Conservation (phyloP, 2,113 vertebrate genomes). For the Callocephalon fimbriatum region DNA sequence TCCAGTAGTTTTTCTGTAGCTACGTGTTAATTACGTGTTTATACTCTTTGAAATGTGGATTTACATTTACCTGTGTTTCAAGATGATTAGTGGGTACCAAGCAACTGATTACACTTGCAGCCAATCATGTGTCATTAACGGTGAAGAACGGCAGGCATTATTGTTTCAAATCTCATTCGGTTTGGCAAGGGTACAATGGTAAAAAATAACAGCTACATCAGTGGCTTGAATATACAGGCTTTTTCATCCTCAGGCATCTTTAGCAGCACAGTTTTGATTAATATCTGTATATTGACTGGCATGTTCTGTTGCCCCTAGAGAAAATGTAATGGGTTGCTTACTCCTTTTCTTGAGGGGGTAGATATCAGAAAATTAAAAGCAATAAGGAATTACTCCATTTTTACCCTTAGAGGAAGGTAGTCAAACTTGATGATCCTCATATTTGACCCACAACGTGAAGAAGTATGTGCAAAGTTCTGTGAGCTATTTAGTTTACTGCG, state of each 20-base stretch:
- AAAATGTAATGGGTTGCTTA: not conserved
- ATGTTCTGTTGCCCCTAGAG: not conserved
- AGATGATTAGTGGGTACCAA: slow-evolving; percentile 72
- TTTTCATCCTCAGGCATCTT: slow-evolving; percentile 64
- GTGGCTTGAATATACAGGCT: slow-evolving; percentile 41
- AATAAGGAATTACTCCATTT: not conserved
- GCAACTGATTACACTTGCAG: slow-evolving; percentile 73
- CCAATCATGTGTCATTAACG: slow-evolving; percentile 75
- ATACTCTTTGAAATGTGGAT: slow-evolving; percentile 49
- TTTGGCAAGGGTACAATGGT: slow-evolving; percentile 50
- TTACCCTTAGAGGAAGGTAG: not conserved
- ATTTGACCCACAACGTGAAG: not conserved
- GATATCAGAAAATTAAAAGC: not conserved
- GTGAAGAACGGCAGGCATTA: slow-evolving; percentile 68
- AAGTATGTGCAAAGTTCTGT: not conserved
- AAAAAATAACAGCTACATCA: slow-evolving; percentile 36
- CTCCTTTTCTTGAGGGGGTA: not conserved
- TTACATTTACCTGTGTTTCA: slow-evolving; percentile 63
- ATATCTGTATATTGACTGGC: slow-evolving; percentile 40
- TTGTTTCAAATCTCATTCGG: slow-evolving; percentile 69
- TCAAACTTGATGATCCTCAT: not conserved
- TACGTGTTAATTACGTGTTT: slow-evolving; percentile 10
- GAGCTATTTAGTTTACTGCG: not conserved
- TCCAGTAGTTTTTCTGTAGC: not conserved
- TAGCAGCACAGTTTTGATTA: slow-evolving; percentile 56